Evolutionary conservation across 2,888 invertebrate species (phyloP), one percentile per base, ranked within the genome.

Genomic region (Trachelus stipa): DNA sequence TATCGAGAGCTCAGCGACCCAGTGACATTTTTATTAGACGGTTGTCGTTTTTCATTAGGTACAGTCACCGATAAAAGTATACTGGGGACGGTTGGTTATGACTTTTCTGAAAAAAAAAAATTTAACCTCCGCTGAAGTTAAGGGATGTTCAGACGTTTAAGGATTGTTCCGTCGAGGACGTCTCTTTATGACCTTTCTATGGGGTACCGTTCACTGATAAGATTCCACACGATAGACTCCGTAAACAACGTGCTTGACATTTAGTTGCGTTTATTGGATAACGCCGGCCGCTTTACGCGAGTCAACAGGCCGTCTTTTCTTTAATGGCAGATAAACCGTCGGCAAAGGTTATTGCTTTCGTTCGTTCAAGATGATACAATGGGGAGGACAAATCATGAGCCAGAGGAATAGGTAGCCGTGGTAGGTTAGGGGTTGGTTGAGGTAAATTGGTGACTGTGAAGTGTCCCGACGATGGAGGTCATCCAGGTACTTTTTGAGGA

Each of bases 321-420:
- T 87, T 88, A 86, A 88, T 84, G 85, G 80, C 80, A 79, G 83
- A 87, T 88, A 88, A 88, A 88, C 83, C 82, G 81, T 80, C 79
- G 78, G 79, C 75, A 69, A 78, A 78, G 76, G 76, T 34, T 73
- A 71, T 35, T 69, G 69, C 35, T 34, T 34, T 68, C 31, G 34
- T 56, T 34, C 69, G 31, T 34, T 34, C 31, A 12, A 37, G 76
- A 34, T 30, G 37, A 23, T 76, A 34, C 35, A 56, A 69, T 15
- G 30, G 69, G 69, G 33, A 30, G 4, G 69, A 69, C 30, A 69
- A 69, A 30, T 69, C 69, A 15, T 69, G 69, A 69, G 31, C 30
- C 31, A 15, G 69, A 3, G 11, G 11, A 12, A 30, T 30, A 15
- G 69, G 30, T 33, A 30, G 12, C 4, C 33, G 69, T n/a, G 69